A percentile compares a stretch with the other conserved stretches of the same genome.
Conservation (phyloP, 2,888 invertebrate species). For the Hypomecis atomaria region DNA sequence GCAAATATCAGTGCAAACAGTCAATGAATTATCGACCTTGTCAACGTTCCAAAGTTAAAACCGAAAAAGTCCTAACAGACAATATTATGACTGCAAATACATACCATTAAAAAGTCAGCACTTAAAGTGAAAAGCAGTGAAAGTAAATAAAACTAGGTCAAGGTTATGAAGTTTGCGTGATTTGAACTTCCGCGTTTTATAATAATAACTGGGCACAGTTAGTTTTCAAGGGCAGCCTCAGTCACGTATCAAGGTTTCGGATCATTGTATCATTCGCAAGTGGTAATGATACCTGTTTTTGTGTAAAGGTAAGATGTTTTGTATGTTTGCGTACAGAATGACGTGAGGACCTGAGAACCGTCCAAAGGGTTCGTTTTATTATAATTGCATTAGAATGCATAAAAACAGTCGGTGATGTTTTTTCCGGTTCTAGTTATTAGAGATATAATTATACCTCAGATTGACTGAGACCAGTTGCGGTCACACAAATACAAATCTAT, state of each 20-base stretch:
- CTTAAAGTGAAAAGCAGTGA: constrained; percentile 36
- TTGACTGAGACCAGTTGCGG: too few species aligned
- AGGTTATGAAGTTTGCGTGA: constrained; percentile 34
- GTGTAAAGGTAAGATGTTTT: background rate
- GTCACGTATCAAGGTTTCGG: constrained; percentile 37
- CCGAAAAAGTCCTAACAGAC: background rate
- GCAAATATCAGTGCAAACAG: too few species aligned
- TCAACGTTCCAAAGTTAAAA: constrained; percentile 3
- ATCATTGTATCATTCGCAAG: constrained; percentile 19
- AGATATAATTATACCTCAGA: too few species aligned
- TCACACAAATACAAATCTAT: too few species aligned
- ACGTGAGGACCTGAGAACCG: too few species aligned
- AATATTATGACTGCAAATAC: constrained; percentile 6
- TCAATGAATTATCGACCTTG: too few species aligned
- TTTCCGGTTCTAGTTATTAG: too few species aligned
- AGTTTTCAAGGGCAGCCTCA: constrained; percentile 36
- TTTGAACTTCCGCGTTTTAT: constrained; percentile 39
- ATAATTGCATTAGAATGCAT: too few species aligned
- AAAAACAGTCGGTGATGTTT: too few species aligned
- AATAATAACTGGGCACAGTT: constrained; percentile 29
- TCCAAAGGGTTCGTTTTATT: too few species aligned
- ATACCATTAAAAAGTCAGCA: constrained; percentile 18
- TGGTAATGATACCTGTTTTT: constrained; percentile 17
- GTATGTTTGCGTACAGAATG: too few species aligned
- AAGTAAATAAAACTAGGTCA: constrained; percentile 35